A percentile compares a stretch with the other conserved stretches of the same genome.
phyloP scores from a whole-genome alignment of 2,113 vertebrate species.

The Tetraodon nigroviridis region DNA sequence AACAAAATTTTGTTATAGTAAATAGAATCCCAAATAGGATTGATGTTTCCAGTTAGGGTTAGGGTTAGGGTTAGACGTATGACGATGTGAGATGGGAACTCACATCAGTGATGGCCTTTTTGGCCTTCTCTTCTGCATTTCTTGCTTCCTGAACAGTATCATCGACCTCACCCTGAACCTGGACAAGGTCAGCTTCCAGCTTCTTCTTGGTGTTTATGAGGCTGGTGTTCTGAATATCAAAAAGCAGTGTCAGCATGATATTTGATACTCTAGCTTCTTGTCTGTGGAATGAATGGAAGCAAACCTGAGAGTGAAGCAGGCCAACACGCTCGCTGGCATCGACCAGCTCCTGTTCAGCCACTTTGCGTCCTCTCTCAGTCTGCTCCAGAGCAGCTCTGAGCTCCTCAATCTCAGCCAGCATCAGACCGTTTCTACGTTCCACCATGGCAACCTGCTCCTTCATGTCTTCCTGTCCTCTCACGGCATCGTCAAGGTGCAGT shows the following conservation, averaged over 20 bases:
- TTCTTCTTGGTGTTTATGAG: too few relatives aligned
- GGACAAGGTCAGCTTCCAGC: too few relatives aligned
- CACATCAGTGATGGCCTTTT: too few relatives aligned
- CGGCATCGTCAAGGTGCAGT: slow-evolving; percentile 82
- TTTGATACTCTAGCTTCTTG: not conserved
- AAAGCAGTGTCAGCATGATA: too few relatives aligned
- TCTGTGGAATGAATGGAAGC: not conserved
- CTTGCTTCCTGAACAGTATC: too few relatives aligned
- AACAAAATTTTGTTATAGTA: too few relatives aligned
- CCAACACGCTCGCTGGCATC: slow-evolving; percentile 86
- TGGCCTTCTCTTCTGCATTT: too few relatives aligned
- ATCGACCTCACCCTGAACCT: too few relatives aligned
- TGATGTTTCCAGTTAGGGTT: too few relatives aligned
- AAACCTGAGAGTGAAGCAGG: slow-evolving; percentile 87
- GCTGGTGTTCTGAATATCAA: too few relatives aligned
- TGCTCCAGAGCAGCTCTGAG: slow-evolving; percentile 61
- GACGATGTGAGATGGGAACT: not conserved
- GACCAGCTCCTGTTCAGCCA: slow-evolving; percentile 86
- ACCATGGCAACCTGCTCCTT: slow-evolving; percentile 83
- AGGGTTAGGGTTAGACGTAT: not conserved
- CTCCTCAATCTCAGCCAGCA: slow-evolving; percentile 60
- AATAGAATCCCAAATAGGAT: too few relatives aligned
- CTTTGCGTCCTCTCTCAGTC: slow-evolving; percentile 75
- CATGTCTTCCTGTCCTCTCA: slow-evolving; percentile 80
- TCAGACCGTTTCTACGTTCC: slow-evolving; percentile 72